Evolutionary conservation across 2,888 invertebrate species (phyloP), one percentile per base, ranked within the genome.

Genomic region (Trissoscelio sp.): DNA sequence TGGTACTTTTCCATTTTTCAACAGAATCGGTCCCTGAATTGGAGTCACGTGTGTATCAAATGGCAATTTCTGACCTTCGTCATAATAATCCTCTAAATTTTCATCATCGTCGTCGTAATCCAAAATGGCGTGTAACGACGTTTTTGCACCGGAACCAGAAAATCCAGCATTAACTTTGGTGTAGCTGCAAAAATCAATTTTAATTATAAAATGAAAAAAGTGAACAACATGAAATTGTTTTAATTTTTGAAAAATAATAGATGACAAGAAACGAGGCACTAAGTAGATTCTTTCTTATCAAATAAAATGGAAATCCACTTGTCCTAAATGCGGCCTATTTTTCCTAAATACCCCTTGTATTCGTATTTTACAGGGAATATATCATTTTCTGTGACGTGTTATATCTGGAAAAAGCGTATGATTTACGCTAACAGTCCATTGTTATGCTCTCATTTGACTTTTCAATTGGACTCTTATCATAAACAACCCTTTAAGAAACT

Each of bases 1-100:
- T 53, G 97, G 97, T 60, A 97, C 96, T 48, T 95, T 94, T 77
- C 96, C 96, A 91, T 97, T 97, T 92, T 96, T 95, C 85, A 97
- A 92, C 88, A 94, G 95, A 90, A 97, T 97, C n/a, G 97, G 97
- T 34, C 97, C 97, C 91, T 96, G 96, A 77, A 97, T 95, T 22
- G 97, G 97, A 18, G 97, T 96, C 60, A 96, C 96, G 12, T 95
- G 94, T 81, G 94, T 94, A 88, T 92, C 91, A 66, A 86, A 86
- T 24, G 90, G 88, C 66, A 84, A 90, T 31, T 83, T 86, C 67
- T 83, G 87, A 39, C 85, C 91, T 48, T 92, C 93, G 82, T 94
- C 93, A 83, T 93, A 93, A 81, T 94, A 94, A 84, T 95, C 95
- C 74, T 94, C 94, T 86, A 94, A 94, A 83, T 92, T 92, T 78